Evolutionary conservation across 2,113 vertebrate species (phyloP), one percentile per base, ranked within the genome.

Genomic region (Protomyctophum bolini): DNA sequence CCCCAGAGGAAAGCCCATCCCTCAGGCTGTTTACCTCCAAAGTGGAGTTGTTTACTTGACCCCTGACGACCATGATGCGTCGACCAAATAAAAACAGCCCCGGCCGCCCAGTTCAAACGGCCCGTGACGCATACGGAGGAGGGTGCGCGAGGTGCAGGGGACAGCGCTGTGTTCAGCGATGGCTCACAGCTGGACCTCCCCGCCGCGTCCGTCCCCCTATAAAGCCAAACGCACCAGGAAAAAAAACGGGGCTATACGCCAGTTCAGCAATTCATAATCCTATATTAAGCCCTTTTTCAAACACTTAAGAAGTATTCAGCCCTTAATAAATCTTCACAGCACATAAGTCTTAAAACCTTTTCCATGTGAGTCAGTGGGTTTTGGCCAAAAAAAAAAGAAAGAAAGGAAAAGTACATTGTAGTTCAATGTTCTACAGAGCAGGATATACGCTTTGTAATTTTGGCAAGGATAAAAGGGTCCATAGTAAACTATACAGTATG

Each of bases 11-110:
- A 88, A 83, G 83, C 86, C 64, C 83, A 82, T 90, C 87, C 87
- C 82, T 84, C 75, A 60, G 80, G 84, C 83, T 92, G 91, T 91
- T 91, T 92, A 92, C 88, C 86, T 84, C 77, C 80, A 74, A 41
- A 41, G 77, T 77, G 81, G 77, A 88, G 80, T 81, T 91, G 91
- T 91, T 91, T 92, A 91, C 89, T 89, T 90, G 88, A 87, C 86
- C 90, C 73, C 89, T 80, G 90, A 92, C 91, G 89, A 92, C 90
- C 92, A 91, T 91, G 90, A 90, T 76, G 68, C 90, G 87, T 3
- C 73, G 83, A 85, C 70, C 84, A 88, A 90, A 89, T 91, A 88
- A 92, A 89, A 92, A 87, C 89, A 85, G 76, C 68, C 84, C 78
- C 82, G 56, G 67, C 76, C 21, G 21, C 1, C 21, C 21, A 85